Conservation (phyloP, 92 coral and sea anemone species). For the Palythoa caribaeorum region DNA sequence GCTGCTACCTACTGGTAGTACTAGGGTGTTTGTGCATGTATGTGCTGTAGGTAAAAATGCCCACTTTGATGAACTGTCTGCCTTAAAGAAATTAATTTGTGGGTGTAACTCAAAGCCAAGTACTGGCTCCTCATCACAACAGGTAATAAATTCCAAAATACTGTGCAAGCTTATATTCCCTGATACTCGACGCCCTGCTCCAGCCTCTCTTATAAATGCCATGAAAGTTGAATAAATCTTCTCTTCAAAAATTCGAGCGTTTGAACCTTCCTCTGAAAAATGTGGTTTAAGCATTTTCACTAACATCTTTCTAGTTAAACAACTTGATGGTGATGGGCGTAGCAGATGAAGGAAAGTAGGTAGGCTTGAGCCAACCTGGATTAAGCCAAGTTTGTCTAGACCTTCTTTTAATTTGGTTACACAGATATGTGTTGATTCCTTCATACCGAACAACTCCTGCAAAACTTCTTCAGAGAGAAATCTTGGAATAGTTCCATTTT, state of each 20-base stretch:
- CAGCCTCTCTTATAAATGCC: slow-evolving; percentile 33
- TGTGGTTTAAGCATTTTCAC: slow-evolving; percentile 30
- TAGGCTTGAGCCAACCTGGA: slow-evolving; percentile 31
- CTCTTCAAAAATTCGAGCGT: slow-evolving; percentile 14
- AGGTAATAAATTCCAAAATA: slow-evolving; percentile 34
- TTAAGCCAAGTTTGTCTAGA: slow-evolving; percentile 30
- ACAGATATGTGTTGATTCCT: slow-evolving; percentile 44
- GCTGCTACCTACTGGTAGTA: slow-evolving; percentile 25
- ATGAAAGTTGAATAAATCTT: slow-evolving; percentile 33
- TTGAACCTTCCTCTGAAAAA: slow-evolving; percentile 13
- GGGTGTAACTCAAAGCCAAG: slow-evolving; percentile 27
- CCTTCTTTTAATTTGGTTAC: slow-evolving; percentile 22
- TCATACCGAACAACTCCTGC: slow-evolving; percentile 61
- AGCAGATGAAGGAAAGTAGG: slow-evolving; percentile 24
- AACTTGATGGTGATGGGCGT: slow-evolving; percentile 20
- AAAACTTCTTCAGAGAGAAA: slow-evolving; percentile 63
- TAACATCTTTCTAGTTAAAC: slow-evolving; percentile 4
- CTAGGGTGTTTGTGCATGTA: slow-evolving; percentile 1
- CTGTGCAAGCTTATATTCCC: slow-evolving; percentile 27
- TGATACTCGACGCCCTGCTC: slow-evolving; percentile 15
- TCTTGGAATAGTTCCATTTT: slow-evolving; percentile 76
- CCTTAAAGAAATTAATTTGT: slow-evolving; percentile 20
- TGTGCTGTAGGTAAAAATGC: slow-evolving; percentile 18
- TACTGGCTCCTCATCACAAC: slow-evolving; percentile 16
- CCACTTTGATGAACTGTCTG: slow-evolving; percentile 26